phyloP scores from a whole-genome alignment of 1,140 invertebrate genomes.

The Scaptomyza graminum region DNA sequence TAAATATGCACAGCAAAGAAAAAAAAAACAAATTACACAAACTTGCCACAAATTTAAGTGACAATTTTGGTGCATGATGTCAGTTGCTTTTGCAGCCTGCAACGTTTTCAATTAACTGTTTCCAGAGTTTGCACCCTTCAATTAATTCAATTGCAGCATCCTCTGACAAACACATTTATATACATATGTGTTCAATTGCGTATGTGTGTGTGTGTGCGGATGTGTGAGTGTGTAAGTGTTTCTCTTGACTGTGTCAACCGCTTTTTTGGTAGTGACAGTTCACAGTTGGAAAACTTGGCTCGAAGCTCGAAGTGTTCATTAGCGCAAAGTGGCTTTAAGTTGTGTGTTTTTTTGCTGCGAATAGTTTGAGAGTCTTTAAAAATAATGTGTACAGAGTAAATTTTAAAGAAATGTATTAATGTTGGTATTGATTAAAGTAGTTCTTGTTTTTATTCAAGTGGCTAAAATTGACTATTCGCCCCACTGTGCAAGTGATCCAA shows the following conservation, averaged over 20 bases:
- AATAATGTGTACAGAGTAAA: too few relatives aligned
- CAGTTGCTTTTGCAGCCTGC: not conserved
- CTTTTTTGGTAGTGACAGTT: constrained; percentile 4
- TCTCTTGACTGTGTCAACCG: not conserved
- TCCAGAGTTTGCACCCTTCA: constrained; percentile 7
- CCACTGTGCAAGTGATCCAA: constrained; percentile 13
- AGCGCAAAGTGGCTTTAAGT: constrained; percentile 17
- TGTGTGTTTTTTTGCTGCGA: not conserved
- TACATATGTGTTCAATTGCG: not conserved
- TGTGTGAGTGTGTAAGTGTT: too few relatives aligned
- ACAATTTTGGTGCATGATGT: not conserved
- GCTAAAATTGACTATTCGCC: not conserved
- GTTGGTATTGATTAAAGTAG: too few relatives aligned
- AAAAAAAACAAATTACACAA: too few relatives aligned
- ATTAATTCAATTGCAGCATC: constrained; percentile 29
- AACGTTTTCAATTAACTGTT: constrained; percentile 41
- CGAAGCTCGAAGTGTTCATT: not conserved
- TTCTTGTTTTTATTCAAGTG: too few relatives aligned
- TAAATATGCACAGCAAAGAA: constrained; percentile 31
- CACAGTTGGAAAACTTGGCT: constrained; percentile 13
- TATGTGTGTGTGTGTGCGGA: constrained; percentile 1
- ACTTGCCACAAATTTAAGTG: constrained; percentile 12
- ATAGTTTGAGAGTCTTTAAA: too few relatives aligned
- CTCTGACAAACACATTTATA: not conserved
- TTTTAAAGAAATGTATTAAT: too few relatives aligned